Evolutionary conservation across 2,888 invertebrate genomes (phyloP).

Genomic region (Leucophenga montana): DNA sequence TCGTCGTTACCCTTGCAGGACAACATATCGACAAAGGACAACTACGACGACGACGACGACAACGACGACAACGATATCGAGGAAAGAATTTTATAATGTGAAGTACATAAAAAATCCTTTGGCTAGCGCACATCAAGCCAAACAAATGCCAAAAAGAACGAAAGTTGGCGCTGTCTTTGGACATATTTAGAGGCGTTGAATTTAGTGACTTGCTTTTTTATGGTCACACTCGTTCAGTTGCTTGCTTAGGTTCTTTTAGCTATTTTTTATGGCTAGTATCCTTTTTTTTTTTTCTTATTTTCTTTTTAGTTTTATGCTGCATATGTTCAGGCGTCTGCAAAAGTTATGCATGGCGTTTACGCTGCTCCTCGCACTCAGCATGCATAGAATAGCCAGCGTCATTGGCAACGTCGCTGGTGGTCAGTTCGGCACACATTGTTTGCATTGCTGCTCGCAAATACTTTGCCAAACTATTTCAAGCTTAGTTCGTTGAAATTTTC

Average conservation of each 20-base stretch:
- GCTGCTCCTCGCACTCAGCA: conserved; percentile 15
- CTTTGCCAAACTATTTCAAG: conserved; percentile 52
- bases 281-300: conserved; percentile 36
- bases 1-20: conserved; percentile 50
- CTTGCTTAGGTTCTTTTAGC: conserved; percentile 37
- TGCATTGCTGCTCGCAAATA: conserved; percentile 46
- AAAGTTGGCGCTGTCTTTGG: conserved; percentile 20
- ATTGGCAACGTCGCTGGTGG: conserved; percentile 31
- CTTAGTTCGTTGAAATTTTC: conserved; percentile 31
- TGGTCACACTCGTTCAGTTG: not conserved
- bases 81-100: conserved; percentile 37
- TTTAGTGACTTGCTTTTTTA: conserved; percentile 59
- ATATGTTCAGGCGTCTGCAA: conserved; percentile 34
- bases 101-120: conserved; percentile 20
- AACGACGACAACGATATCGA: conserved; percentile 27
- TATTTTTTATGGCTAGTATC: conserved; percentile 43
- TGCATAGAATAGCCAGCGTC: not conserved
- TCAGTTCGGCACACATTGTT: conserved; percentile 43
- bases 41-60: too few species aligned
- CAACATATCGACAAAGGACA: conserved; percentile 24
- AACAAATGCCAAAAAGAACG: not conserved
- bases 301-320: conserved; percentile 55
- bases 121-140: not conserved
- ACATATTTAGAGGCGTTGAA: conserved; percentile 64
- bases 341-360: conserved; percentile 56